Percentiles rank a stretch among this genome's conserved stretches.
Conservation (phyloP, 1,140 invertebrate genomes). For the Nixonia krombeini region DNA sequence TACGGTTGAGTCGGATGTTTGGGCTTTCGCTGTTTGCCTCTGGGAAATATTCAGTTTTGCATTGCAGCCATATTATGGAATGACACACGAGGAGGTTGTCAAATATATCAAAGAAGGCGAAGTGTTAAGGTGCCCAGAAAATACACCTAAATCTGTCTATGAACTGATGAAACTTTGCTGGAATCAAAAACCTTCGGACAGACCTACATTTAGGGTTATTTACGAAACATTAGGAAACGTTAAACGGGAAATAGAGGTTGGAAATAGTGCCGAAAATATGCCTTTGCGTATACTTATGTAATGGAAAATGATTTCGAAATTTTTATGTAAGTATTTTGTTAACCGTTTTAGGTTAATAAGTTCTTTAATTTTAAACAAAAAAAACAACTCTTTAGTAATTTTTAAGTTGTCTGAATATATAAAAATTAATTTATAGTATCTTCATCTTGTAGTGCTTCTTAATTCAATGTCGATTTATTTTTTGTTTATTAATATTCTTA, state of each 20-base stretch:
- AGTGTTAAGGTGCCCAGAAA: slow-evolving; percentile 88
- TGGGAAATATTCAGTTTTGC: slow-evolving; percentile 97
- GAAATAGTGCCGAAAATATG: slow-evolving; percentile 60
- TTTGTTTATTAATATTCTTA: too few relatives aligned
- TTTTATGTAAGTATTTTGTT: too few relatives aligned
- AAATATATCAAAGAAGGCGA: slow-evolving; percentile 93
- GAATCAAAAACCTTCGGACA: slow-evolving; percentile 85
- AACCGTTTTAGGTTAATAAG: neutral
- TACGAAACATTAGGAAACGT: slow-evolving; percentile 79
- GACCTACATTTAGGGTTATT: slow-evolving; percentile 87
- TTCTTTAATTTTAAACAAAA: too few relatives aligned
- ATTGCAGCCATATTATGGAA: slow-evolving; percentile 93
- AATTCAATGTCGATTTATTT: neutral
- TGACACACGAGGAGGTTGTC: slow-evolving; percentile 96
- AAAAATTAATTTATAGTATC: neutral
- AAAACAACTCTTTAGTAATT: too few relatives aligned
- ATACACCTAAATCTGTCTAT: slow-evolving; percentile 91
- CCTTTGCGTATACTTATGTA: slow-evolving; percentile 62
- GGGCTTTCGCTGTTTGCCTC: slow-evolving; percentile 93
- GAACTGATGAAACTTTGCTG: slow-evolving; percentile 95
- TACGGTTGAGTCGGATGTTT: slow-evolving; percentile 93
- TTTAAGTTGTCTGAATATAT: too few relatives aligned
- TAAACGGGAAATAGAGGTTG: slow-evolving; percentile 73
- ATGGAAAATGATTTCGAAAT: slow-evolving; percentile 16
- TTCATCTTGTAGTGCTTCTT: neutral